Conservation (phyloP, 2,797 vertebrate species). For the Cryptoprocta ferox region DNA sequence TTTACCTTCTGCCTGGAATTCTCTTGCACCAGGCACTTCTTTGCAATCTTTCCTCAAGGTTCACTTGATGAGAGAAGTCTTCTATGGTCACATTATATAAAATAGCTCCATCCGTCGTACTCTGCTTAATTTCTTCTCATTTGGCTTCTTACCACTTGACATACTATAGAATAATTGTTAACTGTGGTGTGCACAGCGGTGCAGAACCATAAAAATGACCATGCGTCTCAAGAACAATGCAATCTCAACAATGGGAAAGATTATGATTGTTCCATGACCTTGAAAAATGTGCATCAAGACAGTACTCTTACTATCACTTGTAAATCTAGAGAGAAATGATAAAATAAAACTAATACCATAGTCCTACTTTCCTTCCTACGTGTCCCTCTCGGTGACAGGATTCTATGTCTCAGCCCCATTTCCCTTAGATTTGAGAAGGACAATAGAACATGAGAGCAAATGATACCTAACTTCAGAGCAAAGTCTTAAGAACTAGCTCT, state of each 20-base stretch:
- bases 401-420: not conserved
- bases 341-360: not conserved
- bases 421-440: not conserved
- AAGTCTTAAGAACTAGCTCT: not conserved
- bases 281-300: not conserved
- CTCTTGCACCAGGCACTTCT: not conserved
- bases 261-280: not conserved
- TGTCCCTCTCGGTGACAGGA: not conserved
- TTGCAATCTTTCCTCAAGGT: not conserved
- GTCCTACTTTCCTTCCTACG: not conserved
- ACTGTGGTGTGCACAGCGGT: fast-evolving
- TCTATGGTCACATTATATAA: not conserved
- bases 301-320: not conserved
- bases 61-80: not conserved
- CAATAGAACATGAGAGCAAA: not conserved
- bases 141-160: not conserved
- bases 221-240: not conserved
- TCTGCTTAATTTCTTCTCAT: not conserved
- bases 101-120: not conserved
- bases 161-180: not conserved
- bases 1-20: not conserved
- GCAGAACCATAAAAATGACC: not conserved
- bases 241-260: not conserved
- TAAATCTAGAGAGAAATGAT: not conserved
- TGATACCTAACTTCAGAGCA: not conserved